Evolutionary conservation across 2,888 invertebrate species (phyloP), one percentile per base, ranked within the genome.

Genomic region (Phrixothrix hirtus): DNA sequence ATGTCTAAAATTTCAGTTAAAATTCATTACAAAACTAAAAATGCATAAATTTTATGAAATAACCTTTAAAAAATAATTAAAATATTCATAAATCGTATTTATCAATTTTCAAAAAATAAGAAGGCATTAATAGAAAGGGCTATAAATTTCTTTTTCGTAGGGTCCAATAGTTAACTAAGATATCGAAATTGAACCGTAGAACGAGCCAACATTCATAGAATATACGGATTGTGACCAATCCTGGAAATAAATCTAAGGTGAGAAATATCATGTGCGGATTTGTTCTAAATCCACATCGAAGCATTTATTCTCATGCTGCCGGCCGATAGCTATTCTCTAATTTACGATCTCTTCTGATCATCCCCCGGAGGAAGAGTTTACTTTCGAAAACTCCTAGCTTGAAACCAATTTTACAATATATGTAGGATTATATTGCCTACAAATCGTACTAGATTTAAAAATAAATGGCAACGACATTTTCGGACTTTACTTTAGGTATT

Each of bases 201-300:
- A 41, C 26, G 48, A 44, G 49, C 32, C 30, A 14, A 36, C 45
- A 44, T 50, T 46, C 45, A 36, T 36, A 32, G 44, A 46, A 50
- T 55, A 46, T 50, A 50, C 42, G 50, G 50, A 41, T 45, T 42
- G 44, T 38, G 55, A 51, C 32, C 55, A 51, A 51, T 46, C 55
- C 51, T 53, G 55, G 48, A 62, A 59, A 65, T 64, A 65, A 66
- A 63, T 64, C 63, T 60, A 61, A 67, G 66, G 65, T 66, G 65
- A 64, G 66, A 68, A 69, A 66, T 69, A 68, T 67, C 67, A 68
- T 67, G 66, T 65, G 68, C 62, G 67, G 68, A 69, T 68, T 69
- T 68, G 66, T 64, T 62, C 63, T 50, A 54, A 66, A 67, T 68
- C 65, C 67, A 67, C 67, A 66, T 66, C 59, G 57, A 60, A 59